Evolutionary conservation across 2,888 invertebrate genomes (phyloP).

Genomic region (Phrixothrix hirtus): DNA sequence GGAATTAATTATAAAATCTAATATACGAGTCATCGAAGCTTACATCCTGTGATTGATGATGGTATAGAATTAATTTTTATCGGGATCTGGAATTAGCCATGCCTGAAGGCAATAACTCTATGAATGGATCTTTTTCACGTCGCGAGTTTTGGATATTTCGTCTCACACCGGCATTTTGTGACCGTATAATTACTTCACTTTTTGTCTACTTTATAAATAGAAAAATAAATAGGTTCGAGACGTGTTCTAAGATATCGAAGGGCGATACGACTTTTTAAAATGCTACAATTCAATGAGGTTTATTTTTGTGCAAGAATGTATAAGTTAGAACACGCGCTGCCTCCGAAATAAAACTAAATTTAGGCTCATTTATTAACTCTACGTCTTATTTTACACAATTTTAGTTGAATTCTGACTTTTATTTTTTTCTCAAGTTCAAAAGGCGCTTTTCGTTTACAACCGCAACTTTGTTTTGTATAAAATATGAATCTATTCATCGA

Average conservation of each 20-base stretch:
- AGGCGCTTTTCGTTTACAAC: too few species aligned
- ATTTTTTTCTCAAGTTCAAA: too few species aligned
- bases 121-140: slow-evolving; percentile 35
- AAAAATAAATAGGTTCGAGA: slow-evolving; percentile 30
- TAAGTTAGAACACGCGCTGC: too few species aligned
- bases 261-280: slow-evolving; percentile 19
- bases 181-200: slow-evolving; percentile 31
- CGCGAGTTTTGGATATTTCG: slow-evolving; percentile 29
- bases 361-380: too few species aligned
- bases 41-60: slow-evolving; percentile 49
- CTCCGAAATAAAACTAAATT: too few species aligned
- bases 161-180: slow-evolving; percentile 30
- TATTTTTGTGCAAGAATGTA: too few species aligned
- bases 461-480: too few species aligned
- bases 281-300: slow-evolving; percentile 18
- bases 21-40: slow-evolving; percentile 48
- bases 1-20: slow-evolving; percentile 36
- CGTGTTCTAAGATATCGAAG: slow-evolving; percentile 17
- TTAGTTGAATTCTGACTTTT: too few species aligned
- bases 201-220: slow-evolving; percentile 30
- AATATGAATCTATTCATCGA: too few species aligned
- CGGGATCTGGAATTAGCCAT: slow-evolving; percentile 48
- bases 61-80: slow-evolving; percentile 44
- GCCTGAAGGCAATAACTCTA: slow-evolving; percentile 46
- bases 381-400: too few species aligned